Conservation (phyloP, 2,888 invertebrate genomes). For the Ganaspis brasiliensis region DNA sequence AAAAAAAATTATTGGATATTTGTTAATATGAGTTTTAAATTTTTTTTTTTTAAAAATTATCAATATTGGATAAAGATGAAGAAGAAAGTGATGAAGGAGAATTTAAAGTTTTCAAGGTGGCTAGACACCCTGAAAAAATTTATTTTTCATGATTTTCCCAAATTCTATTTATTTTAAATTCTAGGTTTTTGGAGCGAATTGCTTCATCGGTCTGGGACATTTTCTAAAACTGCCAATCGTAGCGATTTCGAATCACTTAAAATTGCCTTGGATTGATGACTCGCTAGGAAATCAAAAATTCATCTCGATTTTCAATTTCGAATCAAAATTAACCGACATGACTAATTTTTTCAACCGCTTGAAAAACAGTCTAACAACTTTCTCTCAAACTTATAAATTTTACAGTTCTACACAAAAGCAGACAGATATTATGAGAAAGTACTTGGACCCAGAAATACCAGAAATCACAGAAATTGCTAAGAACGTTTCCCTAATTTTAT, state of each 20-base stretch:
- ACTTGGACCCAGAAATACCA: conserved; percentile 67
- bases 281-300: background rate
- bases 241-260: background rate
- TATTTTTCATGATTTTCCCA: too few relatives aligned
- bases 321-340: background rate
- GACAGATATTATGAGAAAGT: conserved; percentile 42
- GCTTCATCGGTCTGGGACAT: conserved; percentile 49
- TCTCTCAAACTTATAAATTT: background rate
- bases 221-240: conserved; percentile 47
- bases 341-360: background rate
- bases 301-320: background rate
- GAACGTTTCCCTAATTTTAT: conserved; percentile 79
- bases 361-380: background rate
- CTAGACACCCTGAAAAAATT: too few relatives aligned
- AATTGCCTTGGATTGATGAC: background rate
- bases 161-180: background rate
- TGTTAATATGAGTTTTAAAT: too few relatives aligned
- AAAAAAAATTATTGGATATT: too few relatives aligned
- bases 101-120: too few relatives aligned
- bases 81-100: too few relatives aligned
- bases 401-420: conserved; percentile 15
- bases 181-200: conserved; percentile 44
- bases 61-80: too few relatives aligned
- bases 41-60: background rate
- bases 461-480: conserved; percentile 77